Conservation (phyloP, 2,113 vertebrate genomes). For the Hymenochirus boettgeri region DNA sequence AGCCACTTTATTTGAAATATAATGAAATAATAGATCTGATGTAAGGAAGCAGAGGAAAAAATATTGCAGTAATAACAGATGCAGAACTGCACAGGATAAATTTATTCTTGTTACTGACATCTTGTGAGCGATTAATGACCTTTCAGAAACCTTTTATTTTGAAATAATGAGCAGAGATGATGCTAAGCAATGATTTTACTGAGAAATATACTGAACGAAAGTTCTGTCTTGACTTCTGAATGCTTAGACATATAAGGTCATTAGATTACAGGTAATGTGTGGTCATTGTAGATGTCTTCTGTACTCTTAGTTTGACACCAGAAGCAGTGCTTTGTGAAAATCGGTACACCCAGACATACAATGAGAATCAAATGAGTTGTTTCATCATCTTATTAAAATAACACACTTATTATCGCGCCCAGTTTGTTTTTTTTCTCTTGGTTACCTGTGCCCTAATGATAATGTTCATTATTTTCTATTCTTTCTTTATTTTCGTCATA, state of each 20-base stretch:
- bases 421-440: neutral
- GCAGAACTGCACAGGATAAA: neutral
- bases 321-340: neutral
- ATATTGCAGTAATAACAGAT: neutral
- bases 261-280: neutral
- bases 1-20: no score
- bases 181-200: neutral
- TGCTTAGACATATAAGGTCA: neutral
- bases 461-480: neutral
- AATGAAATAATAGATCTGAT: no score
- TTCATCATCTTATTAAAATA: neutral
- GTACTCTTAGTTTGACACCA: neutral
- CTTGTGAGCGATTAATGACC: conserved; percentile 2
- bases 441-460: no score
- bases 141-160: neutral
- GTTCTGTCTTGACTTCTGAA: neutral
- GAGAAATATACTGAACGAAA: no score
- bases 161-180: neutral
- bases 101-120: neutral
- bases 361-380: neutral
- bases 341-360: neutral
- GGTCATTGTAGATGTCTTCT: neutral
- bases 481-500: neutral
- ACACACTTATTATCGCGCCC: neutral
- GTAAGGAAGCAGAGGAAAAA: neutral